Evolutionary conservation across 2,888 invertebrate genomes (phyloP).

Genomic region (Cryptus armator): DNA sequence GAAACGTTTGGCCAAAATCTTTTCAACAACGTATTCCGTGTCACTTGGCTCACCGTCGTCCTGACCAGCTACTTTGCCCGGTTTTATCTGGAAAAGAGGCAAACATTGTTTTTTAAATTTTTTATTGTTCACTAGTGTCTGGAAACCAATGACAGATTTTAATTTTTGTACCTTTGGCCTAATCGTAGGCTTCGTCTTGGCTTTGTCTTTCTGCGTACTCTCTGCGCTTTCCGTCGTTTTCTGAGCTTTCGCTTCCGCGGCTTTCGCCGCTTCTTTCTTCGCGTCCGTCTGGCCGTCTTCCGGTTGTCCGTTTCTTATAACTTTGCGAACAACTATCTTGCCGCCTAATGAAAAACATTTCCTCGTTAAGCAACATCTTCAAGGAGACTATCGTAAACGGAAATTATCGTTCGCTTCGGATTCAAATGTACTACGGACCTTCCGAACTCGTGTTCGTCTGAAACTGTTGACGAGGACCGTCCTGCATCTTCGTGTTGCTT

Average conservation of each 20-base stretch:
- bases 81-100: constrained; percentile 76
- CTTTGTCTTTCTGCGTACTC: constrained; percentile 74
- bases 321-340: constrained; percentile 82
- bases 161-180: constrained; percentile 58
- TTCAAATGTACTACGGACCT: constrained; percentile 67
- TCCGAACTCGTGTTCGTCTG: constrained; percentile 71
- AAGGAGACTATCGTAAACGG: too few species aligned
- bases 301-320: constrained; percentile 83
- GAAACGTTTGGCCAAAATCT: constrained; percentile 93
- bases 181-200: constrained; percentile 74
- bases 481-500: constrained; percentile 89
- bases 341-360: constrained; percentile 68
- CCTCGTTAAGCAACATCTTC: neutral
- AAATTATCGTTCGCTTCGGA: neutral
- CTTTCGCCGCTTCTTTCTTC: constrained; percentile 76
- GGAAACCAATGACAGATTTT: neutral
- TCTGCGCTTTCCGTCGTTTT: constrained; percentile 74
- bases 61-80: constrained; percentile 72
- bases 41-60: constrained; percentile 80
- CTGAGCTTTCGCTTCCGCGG: constrained; percentile 75
- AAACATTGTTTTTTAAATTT: neutral
- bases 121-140: neutral
- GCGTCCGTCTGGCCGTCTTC: constrained; percentile 77
- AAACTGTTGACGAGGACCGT: constrained; percentile 81
- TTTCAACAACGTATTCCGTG: constrained; percentile 92